Conservation (phyloP, 2,113 vertebrate genomes). For the Malurus cyaneus region DNA sequence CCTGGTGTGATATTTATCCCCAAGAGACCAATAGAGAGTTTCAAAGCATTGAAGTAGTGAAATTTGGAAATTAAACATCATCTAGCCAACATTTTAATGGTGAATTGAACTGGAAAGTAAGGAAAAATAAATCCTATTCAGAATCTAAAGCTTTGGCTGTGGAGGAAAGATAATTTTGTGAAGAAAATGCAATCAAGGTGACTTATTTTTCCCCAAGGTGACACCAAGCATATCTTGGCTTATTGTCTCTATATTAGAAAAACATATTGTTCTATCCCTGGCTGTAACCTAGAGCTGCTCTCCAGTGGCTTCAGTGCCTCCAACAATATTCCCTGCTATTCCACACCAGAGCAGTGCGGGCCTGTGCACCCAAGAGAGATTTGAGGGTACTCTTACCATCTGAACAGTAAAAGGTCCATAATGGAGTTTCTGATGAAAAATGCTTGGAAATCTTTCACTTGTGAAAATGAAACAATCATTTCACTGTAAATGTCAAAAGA, state of each 20-base stretch:
- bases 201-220: not conserved
- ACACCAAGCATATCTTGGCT: not conserved
- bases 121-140: not conserved
- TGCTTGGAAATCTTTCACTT: not conserved
- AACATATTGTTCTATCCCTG: not conserved
- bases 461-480: not conserved
- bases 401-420: not conserved
- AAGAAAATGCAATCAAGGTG: not conserved
- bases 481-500: not conserved
- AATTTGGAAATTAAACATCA: not conserved
- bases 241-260: not conserved
- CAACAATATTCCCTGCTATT: not conserved
- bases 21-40: not conserved
- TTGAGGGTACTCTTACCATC: not conserved
- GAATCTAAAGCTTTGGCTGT: not conserved
- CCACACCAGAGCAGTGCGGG: rapidly evolving
- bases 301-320: not conserved
- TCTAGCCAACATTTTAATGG: not conserved
- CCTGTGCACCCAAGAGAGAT: not conserved
- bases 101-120: not conserved
- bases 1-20: not conserved
- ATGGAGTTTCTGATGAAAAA: not conserved
- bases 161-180: not conserved
- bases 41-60: not conserved
- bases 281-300: not conserved